Evolutionary conservation across 2,888 invertebrate genomes (phyloP), one percentile per base, ranked within the genome.

Genomic region (Hirtodrosophila alboralis): DNA sequence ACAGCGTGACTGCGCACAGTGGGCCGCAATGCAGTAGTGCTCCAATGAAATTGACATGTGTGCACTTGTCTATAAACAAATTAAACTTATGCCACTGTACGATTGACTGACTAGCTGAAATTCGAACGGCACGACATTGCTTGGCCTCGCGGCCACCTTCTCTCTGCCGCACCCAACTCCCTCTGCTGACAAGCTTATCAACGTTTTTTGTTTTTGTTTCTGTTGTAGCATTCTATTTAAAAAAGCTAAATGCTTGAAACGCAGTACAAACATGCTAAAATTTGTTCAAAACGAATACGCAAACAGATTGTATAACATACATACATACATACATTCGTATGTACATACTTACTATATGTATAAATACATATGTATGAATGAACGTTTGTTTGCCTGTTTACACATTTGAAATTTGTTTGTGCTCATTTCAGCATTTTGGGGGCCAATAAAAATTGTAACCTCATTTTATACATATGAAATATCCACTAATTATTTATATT

Each of bases 81-180:
- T 33, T 4, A n/a, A 0, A 16, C 3, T 10, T 4, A 10, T 13
- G 26, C 64, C 79, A 79, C 62, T 57, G 86, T 83, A 37, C 61
- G 18, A 58, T 43, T 62, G 33, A 41, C 44, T 62, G 58, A 14
- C 51, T 59, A 31, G 21, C 52, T 59, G 58, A 81, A 81, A 81
- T 67, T 78, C 53, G 67, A 79, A 85, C 70, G 67, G 60, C 64
- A 57, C 83, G 85, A 78, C 84, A 57, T 58, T 54, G 71, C 53
- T 41, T 73, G 66, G 65, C 70, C 83, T 84, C 75, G 68, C 54
- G 6, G 33, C 59, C 16, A 44, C 41, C 37, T 33, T 52, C 14
- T 21, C 36, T 31, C 38, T 31, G 30, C 28, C 16, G n/a, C 41
- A 18, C 7, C 27, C 12, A 23, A 3, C 8, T 4, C 33, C 16